Percentiles rank a stretch among this genome's conserved stretches.
Evolutionary conservation across 2,888 invertebrate genomes (phyloP).

Genomic region (Tineola bisselliella): DNA sequence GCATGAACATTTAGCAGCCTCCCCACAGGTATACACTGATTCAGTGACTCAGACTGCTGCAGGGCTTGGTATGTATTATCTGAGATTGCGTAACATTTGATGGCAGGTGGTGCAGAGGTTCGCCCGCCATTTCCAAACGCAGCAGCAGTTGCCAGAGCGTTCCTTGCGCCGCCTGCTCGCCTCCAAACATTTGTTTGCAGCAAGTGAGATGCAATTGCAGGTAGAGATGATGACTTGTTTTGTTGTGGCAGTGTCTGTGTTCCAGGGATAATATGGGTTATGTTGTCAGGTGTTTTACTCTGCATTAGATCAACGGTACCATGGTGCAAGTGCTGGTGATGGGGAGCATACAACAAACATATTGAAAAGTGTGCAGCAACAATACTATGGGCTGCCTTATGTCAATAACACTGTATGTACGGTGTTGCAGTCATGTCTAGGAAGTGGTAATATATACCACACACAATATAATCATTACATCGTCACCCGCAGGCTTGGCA

Average conservation of each 20-base stretch:
- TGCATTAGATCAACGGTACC: slow-evolving; percentile 90
- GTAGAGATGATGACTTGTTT: slow-evolving; percentile 31
- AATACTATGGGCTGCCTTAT: slow-evolving; percentile 88
- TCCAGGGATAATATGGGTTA: no score
- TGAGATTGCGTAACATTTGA: neutral
- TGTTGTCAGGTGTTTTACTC: slow-evolving; percentile 83
- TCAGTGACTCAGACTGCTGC: no score
- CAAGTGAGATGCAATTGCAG: slow-evolving; percentile 89
- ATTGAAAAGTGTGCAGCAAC: slow-evolving; percentile 77
- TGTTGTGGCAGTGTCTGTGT: no score
- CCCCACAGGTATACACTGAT: slow-evolving; percentile 71
- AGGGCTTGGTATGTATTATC: no score
- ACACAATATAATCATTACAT: no score
- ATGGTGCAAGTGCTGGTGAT: slow-evolving; percentile 68
- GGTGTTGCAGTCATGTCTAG: no score
- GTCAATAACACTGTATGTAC: slow-evolving; percentile 81
- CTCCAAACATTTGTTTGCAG: slow-evolving; percentile 87
- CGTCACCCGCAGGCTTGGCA: slow-evolving; percentile 90
- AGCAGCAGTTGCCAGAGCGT: slow-evolving; percentile 81
- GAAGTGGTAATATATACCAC: no score
- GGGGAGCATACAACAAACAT: slow-evolving; percentile 74
- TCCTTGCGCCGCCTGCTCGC: slow-evolving; percentile 83
- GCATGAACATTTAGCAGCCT: slow-evolving; percentile 97
- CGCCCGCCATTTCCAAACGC: slow-evolving; percentile 91
- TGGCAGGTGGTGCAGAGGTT: slow-evolving; percentile 80